Evolutionary conservation across 2,797 vertebrate genomes (phyloP), one percentile per base, ranked within the genome.

Genomic region (Sternotherus odoratus): DNA sequence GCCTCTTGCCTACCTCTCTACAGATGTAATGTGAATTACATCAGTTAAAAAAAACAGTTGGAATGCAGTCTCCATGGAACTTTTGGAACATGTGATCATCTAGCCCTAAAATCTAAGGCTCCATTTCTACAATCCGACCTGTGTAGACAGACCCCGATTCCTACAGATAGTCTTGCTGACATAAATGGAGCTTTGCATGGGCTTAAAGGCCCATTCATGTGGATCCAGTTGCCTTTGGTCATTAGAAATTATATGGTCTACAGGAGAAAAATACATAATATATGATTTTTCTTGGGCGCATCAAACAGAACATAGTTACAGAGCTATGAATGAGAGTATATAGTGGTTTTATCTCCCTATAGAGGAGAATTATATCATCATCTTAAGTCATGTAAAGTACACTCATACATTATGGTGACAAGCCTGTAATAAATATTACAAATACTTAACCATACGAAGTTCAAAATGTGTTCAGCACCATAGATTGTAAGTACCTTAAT

Each of bases 361-460:
- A 53, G 24, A 84, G n/a, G 21, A 69, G 48, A 82, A 26, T 26
- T 85, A 53, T 83, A 69, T 74, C 1, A 10, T 33, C 81, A 49
- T 16, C 0, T 3, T 72, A 78, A 86, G 8, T 16, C 43, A 5
- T 30, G 15, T 51, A 74, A 83, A 81, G 33, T 86, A 43, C 53
- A 75, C 77, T 72, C 51, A 77, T 83, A 50, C 60, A 43, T 36
- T 94, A 85, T 57, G 57, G 85, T 77, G 80, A 90, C 69, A 91
- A 46, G 46, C 6, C 2, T 92, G 77, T 82, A 95, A 93, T 82
- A 93, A 88, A 63, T 48, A 94, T 69, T 95, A 88, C 83, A 75
- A 81, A 78, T 53, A 43, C 69, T 80, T 80, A 91, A 74, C 60
- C 46, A 91, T 85, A 88, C 5, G 33, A 24, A 17, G 60, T 84